A percentile compares a stretch with the other conserved stretches of the same genome.
Evolutionary conservation across 2,797 vertebrate species (phyloP).

Genomic region (Myotis vivesi): DNA sequence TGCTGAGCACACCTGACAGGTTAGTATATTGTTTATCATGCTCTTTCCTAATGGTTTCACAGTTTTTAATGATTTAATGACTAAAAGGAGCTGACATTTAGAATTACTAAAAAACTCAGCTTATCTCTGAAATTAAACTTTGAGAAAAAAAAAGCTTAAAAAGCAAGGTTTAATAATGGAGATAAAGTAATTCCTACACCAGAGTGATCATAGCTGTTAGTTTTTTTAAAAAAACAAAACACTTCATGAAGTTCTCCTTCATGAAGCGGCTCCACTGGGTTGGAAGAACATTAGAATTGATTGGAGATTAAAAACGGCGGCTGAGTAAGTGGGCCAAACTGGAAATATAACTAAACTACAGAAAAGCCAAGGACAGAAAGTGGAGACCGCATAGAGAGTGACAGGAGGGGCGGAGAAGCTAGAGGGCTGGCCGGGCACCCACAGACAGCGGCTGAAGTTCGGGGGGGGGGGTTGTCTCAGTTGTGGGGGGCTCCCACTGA

Average conservation of each 20-base stretch:
- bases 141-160: background rate
- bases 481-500: too few relatives aligned
- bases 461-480: too few relatives aligned
- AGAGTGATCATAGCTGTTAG: fast-evolving
- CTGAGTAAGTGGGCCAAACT: too few relatives aligned
- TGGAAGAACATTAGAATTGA: background rate
- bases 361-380: too few relatives aligned
- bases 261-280: background rate
- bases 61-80: background rate
- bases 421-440: too few relatives aligned
- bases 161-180: background rate
- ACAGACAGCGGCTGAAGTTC: too few relatives aligned
- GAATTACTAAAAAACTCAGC: background rate
- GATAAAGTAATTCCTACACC: background rate
- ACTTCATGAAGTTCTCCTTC: background rate
- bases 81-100: background rate
- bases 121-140: background rate
- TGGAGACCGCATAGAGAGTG: too few relatives aligned
- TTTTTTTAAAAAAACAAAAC: background rate
- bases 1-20: background rate
- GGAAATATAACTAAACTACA: too few relatives aligned
- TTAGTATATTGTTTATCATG: fast-evolving
- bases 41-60: background rate
- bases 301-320: too few relatives aligned
- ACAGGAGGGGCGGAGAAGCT: too few relatives aligned